phyloP scores from a whole-genome alignment of 2,888 invertebrate species.

The Harpagoxenus sublaevis region DNA sequence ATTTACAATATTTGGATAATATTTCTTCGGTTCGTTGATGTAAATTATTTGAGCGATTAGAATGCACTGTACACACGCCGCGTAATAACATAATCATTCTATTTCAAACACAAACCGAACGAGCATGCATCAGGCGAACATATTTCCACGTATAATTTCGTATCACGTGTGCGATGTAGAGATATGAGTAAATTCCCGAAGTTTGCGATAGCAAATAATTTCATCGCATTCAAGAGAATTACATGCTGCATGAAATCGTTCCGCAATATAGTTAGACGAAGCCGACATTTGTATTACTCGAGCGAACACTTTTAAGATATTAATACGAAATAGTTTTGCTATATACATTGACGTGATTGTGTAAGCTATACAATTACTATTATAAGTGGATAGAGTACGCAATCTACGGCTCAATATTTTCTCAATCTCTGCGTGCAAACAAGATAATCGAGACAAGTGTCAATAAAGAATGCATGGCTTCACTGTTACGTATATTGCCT shows the following conservation, averaged over 20 bases:
- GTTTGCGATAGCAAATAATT: neutral
- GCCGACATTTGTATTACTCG: neutral
- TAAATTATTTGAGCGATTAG: slow-evolving; percentile 59
- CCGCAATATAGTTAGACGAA: neutral
- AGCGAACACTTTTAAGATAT: slow-evolving; percentile 10
- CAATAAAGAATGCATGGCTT: slow-evolving; percentile 39
- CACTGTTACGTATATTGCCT: slow-evolving; percentile 35
- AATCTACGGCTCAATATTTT: slow-evolving; percentile 44
- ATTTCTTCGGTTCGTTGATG: slow-evolving; percentile 4
- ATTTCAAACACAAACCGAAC: slow-evolving; percentile 40
- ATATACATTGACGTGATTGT: neutral
- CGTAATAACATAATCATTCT: slow-evolving; percentile 20
- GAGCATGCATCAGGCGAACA: neutral
- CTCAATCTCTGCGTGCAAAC: slow-evolving; percentile 43
- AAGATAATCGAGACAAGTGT: slow-evolving; percentile 41
- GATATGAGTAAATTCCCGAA: slow-evolving; percentile 10
- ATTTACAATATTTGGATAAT: slow-evolving; percentile 43
- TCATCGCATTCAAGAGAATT: neutral
- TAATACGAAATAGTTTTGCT: slow-evolving; percentile 11
- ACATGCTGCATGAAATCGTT: neutral
- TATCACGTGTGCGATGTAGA: neutral
- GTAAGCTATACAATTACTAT: slow-evolving; percentile 9
- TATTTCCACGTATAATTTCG: slow-evolving; percentile 23
- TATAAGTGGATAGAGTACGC: slow-evolving; percentile 29
- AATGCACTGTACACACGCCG: slow-evolving; percentile 27